These are phyloP conservation scores for Aplysia californica DNA, from an alignment of 1,140 invertebrate genomes.

Conservation along the genomic window DNA sequence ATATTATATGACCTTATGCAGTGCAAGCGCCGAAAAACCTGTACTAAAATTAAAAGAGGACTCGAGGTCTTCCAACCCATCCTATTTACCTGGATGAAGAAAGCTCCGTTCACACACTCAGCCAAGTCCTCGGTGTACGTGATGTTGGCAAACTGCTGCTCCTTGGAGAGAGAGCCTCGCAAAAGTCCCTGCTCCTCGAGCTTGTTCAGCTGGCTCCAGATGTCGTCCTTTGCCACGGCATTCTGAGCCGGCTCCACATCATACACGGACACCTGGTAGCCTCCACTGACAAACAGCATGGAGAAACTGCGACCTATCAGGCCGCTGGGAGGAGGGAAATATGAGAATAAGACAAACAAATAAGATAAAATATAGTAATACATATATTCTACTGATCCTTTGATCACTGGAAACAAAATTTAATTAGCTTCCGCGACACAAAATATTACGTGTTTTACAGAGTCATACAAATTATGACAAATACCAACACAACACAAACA, in stretches of 20 bases:
- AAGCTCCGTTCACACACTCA: constrained; percentile 74
- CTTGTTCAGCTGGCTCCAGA: constrained; percentile 78
- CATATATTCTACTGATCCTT: neutral
- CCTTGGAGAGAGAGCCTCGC: constrained; percentile 78
- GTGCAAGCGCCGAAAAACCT: no score
- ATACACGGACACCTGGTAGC: constrained; percentile 87
- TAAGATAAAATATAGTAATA: neutral
- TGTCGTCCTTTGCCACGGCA: constrained; percentile 76
- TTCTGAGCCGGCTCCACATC: constrained; percentile 85
- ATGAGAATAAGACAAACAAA: neutral
- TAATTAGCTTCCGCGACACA: neutral
- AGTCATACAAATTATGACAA: no score
- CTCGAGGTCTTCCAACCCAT: no score
- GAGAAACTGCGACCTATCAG: constrained; percentile 94
- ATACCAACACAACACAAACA: no score
- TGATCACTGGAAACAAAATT: neutral
- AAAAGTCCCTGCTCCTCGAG: constrained; percentile 76
- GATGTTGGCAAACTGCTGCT: constrained; percentile 83
- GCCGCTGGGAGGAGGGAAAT: constrained; percentile 74
- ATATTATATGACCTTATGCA: no score
- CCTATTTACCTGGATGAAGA: constrained; percentile 78
- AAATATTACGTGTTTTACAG: neutral
- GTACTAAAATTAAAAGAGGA: no score
- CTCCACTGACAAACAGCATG: constrained; percentile 94
- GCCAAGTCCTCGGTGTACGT: constrained; percentile 57